Evolutionary conservation across 2,888 invertebrate species (phyloP).

Genomic region (Polia nebulosa): DNA sequence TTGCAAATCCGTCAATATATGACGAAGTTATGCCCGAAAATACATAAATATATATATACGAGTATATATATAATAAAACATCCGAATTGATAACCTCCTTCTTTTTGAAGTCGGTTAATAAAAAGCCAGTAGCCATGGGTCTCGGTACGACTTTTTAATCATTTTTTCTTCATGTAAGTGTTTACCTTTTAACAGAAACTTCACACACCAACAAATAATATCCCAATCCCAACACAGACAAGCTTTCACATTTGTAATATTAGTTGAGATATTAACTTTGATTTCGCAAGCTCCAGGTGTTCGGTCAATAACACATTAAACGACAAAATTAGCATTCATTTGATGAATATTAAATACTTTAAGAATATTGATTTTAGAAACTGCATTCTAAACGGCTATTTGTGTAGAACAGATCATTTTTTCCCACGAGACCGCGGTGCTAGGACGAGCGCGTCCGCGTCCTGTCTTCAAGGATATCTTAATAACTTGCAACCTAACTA

Average conservation of each 20-base stretch:
- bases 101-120: too few relatives aligned
- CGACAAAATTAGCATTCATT: conserved; percentile 36
- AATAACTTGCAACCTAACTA: not conserved
- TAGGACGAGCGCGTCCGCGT: not conserved
- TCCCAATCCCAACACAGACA: not conserved
- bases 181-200: too few relatives aligned
- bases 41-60: too few relatives aligned
- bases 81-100: too few relatives aligned
- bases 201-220: not conserved
- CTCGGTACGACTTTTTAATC: not conserved
- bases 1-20: too few relatives aligned
- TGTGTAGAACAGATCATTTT: not conserved
- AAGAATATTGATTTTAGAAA: conserved; percentile 45
- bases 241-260: not conserved
- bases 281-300: conserved; percentile 31
- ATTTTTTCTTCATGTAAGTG: too few relatives aligned
- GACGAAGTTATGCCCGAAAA: too few relatives aligned
- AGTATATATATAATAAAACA: too few relatives aligned
- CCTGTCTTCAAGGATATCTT: conserved; percentile 5
- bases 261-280: conserved; percentile 6
- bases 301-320: conserved; percentile 14
- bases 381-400: conserved; percentile 31
- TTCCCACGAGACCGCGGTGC: conserved; percentile 21
- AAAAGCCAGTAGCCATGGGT: too few relatives aligned
- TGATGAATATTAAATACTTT: conserved; percentile 37